Conservation (phyloP, 2,113 vertebrate genomes). For the Tragulus kanchil region DNA sequence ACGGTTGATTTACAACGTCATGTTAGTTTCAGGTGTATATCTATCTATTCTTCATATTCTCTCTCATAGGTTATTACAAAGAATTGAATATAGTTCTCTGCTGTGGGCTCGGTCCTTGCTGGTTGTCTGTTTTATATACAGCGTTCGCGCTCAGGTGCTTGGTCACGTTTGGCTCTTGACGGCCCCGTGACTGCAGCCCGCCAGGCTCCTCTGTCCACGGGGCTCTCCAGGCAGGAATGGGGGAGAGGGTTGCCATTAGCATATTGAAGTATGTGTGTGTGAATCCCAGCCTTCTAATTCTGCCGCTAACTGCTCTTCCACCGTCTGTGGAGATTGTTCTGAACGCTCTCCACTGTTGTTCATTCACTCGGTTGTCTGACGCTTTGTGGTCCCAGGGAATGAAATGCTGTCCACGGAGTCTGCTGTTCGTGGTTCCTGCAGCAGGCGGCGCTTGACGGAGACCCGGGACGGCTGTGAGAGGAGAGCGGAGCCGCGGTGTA, state of each 20-base stretch:
- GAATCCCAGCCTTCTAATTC: neutral
- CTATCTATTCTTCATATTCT: neutral
- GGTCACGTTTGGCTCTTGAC: neutral
- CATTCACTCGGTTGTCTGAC: neutral
- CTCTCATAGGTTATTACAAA: neutral
- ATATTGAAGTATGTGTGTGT: neutral
- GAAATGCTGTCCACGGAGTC: neutral
- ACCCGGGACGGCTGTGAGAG: neutral
- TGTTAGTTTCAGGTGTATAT: neutral
- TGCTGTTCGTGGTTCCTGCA: neutral
- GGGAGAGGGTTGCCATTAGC: neutral
- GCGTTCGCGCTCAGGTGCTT: neutral
- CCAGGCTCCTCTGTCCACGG: neutral
- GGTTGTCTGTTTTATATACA: neutral
- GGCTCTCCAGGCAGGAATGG: neutral
- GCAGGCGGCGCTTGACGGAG: neutral
- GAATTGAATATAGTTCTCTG: neutral
- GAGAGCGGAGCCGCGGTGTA: neutral
- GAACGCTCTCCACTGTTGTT: neutral
- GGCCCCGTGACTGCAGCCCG: neutral
- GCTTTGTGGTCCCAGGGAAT: neutral
- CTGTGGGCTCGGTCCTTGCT: neutral
- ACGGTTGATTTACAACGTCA: accelerated
- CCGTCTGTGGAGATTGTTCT: neutral
- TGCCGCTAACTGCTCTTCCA: neutral